phyloP scores from a whole-genome alignment of 92 coral and sea anemone genomes.

The Umimayanthus chanpuru region DNA sequence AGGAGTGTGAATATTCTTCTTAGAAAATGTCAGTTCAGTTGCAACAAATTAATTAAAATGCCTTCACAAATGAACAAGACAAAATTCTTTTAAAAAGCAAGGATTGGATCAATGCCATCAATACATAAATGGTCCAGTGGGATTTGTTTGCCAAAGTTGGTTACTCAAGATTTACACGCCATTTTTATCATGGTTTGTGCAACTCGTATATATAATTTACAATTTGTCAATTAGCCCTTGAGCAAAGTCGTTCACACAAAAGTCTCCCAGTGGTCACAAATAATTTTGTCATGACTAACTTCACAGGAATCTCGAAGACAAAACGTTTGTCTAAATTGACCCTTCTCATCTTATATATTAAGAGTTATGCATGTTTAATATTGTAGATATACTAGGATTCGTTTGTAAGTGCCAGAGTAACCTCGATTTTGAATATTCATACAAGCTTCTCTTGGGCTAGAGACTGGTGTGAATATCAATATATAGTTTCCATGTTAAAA shows the following conservation, averaged over 20 bases:
- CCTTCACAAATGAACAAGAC: background rate
- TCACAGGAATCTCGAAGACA: too few species aligned
- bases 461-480: too few species aligned
- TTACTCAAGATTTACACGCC: conserved; percentile 5
- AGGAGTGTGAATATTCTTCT: background rate
- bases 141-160: background rate
- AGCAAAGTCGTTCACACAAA: background rate
- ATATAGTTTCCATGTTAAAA: too few species aligned
- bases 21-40: background rate
- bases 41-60: background rate
- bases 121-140: conserved; percentile 2
- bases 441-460: too few species aligned
- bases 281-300: background rate
- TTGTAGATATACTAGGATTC: too few species aligned
- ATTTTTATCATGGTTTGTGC: conserved; percentile 2
- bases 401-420: too few species aligned
- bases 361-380: too few species aligned
- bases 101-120: too few species aligned
- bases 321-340: too few species aligned
- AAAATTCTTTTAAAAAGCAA: background rate
- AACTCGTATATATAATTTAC: background rate
- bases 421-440: too few species aligned
- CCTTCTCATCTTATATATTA: too few species aligned
- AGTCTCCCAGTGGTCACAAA: background rate
- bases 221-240: background rate